Percentiles rank a stretch among this genome's conserved stretches.
Conservation (phyloP, 1,140 invertebrate genomes). For the Gryon sp. region DNA sequence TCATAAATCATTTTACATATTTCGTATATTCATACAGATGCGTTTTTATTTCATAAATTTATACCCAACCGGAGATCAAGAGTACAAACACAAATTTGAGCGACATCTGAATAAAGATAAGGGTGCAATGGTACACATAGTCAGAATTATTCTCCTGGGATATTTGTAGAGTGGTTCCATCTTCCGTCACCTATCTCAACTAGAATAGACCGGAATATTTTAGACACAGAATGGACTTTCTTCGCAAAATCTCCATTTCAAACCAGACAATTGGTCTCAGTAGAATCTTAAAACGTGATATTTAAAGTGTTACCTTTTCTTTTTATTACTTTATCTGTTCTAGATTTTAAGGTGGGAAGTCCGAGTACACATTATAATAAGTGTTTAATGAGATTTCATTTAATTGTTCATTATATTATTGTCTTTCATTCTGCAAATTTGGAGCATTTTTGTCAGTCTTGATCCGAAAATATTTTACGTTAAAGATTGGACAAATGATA, state of each 20-base stretch:
- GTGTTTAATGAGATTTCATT: no score
- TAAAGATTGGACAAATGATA: no score
- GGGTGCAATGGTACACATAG: conserved; percentile 62
- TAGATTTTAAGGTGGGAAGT: no score
- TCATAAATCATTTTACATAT: conserved; percentile 41
- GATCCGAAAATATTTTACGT: no score
- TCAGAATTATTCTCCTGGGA: conserved; percentile 68
- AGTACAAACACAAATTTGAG: conserved; percentile 50
- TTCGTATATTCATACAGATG: conserved; percentile 23
- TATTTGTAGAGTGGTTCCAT: conserved; percentile 72
- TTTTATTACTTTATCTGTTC: conserved; percentile 4
- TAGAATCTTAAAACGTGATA: conserved; percentile 37
- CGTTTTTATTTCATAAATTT: conserved; percentile 51
- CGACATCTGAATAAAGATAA: conserved; percentile 71
- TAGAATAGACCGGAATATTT: conserved; percentile 74
- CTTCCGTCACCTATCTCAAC: conserved; percentile 67
- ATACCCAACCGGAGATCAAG: conserved; percentile 38
- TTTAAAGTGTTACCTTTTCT: conserved; percentile 35
- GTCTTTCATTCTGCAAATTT: no score
- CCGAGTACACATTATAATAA: no score
- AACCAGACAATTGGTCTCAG: conserved; percentile 50
- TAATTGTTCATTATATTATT: no score
- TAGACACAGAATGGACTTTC: conserved; percentile 71
- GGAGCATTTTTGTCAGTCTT: no score
- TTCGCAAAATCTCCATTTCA: conserved; percentile 71